These are phyloP conservation scores for Camponotus pennsylvanicus DNA, from an alignment of 1,140 invertebrate genomes.

Conservation along the genomic window DNA sequence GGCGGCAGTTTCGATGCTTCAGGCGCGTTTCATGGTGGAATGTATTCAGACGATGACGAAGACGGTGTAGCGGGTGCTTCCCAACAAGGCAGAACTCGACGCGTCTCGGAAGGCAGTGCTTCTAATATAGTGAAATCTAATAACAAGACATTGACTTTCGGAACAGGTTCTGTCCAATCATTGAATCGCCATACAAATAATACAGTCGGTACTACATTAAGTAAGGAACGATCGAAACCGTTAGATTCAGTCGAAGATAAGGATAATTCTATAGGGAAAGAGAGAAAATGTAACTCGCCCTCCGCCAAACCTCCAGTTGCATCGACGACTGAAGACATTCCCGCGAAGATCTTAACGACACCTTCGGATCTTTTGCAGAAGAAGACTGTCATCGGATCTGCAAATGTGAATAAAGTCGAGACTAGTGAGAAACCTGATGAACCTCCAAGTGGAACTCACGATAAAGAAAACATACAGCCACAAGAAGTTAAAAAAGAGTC, in stretches of 20 bases:
- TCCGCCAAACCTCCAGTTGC: conserved; percentile 23
- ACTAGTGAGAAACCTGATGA: conserved; percentile 17
- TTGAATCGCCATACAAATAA: conserved; percentile 71
- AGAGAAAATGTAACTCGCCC: conserved; percentile 75
- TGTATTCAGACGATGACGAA: conserved; percentile 88
- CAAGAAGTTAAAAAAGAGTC: conserved; percentile 50
- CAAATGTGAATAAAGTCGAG: conserved; percentile 44
- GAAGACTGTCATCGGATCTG: conserved; percentile 7
- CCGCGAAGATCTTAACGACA: conserved; percentile 63
- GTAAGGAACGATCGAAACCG: conserved; percentile 76
- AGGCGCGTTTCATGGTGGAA: conserved; percentile 92
- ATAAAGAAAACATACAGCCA: conserved; percentile 14
- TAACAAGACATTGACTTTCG: conserved; percentile 67
- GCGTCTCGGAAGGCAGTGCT: conserved; percentile 82
- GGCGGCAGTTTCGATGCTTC: conserved; percentile 95
- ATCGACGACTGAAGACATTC: conserved; percentile 44
- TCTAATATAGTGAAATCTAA: conserved; percentile 65
- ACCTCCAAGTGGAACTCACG: background rate
- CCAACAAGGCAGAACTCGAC: conserved; percentile 77
- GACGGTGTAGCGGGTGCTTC: conserved; percentile 75
- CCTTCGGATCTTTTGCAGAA: conserved; percentile 65
- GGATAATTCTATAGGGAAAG: conserved; percentile 67
- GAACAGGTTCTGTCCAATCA: conserved; percentile 58
- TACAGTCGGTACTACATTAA: conserved; percentile 55
- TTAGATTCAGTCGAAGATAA: conserved; percentile 76